Conservation (phyloP, 2,797 vertebrate genomes). For the Nannoperca obscura region DNA sequence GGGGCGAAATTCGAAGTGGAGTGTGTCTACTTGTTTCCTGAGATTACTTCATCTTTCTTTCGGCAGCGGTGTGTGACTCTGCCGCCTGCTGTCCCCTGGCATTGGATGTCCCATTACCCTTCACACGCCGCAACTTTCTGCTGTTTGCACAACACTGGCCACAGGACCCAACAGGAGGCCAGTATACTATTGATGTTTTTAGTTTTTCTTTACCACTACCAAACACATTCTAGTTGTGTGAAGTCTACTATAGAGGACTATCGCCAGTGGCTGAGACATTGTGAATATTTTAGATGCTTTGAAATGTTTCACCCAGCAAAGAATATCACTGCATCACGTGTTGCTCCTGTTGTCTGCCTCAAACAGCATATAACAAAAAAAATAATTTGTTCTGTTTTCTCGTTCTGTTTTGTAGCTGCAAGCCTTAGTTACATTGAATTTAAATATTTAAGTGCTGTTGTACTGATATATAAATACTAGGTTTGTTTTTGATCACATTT, state of each 20-base stretch:
- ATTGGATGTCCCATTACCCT: constrained; percentile 91
- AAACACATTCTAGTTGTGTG: constrained; percentile 52
- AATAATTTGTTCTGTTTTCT: background rate
- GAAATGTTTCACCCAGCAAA: constrained; percentile 42
- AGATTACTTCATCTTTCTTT: constrained; percentile 91
- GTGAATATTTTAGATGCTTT: constrained; percentile 48
- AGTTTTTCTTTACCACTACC: constrained; percentile 71
- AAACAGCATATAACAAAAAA: constrained; percentile 9
- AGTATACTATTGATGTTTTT: constrained; percentile 76
- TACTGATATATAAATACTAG: constrained; percentile 1
- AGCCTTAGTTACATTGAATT: constrained; percentile 14
- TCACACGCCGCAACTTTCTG: constrained; percentile 89
- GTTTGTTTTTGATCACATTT: background rate
- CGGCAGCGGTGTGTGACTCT: constrained; percentile 85
- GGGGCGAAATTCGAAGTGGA: constrained; percentile 89
- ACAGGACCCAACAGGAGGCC: constrained; percentile 83
- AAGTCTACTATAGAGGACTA: constrained; percentile 35
- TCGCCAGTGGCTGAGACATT: constrained; percentile 49
- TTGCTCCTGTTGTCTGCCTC: constrained; percentile 26
- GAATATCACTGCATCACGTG: constrained; percentile 13
- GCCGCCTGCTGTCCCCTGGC: constrained; percentile 88
- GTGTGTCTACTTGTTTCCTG: constrained; percentile 90
- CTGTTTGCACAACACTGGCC: constrained; percentile 88
- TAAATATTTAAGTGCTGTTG: background rate
- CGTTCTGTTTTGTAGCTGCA: background rate